Conservation (phyloP, 2,888 invertebrate species). For the Lasioglossum vierecki region DNA sequence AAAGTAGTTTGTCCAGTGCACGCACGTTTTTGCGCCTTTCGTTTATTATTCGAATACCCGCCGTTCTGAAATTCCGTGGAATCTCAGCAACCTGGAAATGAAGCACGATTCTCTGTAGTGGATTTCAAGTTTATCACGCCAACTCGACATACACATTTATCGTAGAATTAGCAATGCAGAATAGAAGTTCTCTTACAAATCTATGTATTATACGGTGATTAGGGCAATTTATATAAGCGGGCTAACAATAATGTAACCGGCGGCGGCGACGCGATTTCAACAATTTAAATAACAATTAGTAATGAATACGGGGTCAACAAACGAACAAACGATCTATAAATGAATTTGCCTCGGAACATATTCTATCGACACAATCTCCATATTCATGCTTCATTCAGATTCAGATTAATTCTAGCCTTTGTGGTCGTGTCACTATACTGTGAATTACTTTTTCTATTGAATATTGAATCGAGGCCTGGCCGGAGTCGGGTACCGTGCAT, state of each 20-base stretch:
- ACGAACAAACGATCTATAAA: constrained; percentile 9
- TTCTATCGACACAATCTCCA: constrained; percentile 13
- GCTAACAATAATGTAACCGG: not conserved
- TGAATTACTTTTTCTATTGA: constrained; percentile 13
- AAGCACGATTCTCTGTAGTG: not conserved
- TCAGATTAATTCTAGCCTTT: constrained; percentile 21
- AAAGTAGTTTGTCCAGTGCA: not conserved
- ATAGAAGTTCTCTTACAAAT: not conserved
- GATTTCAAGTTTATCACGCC: not conserved
- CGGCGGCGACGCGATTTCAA: not conserved
- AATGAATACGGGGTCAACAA: not conserved
- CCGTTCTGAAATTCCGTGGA: not conserved
- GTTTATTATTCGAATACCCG: not conserved
- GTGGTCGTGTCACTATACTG: constrained; percentile 13
- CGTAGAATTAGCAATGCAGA: not conserved
- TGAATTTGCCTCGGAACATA: constrained; percentile 21
- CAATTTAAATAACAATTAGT: constrained; percentile 7
- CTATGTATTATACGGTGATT: not conserved
- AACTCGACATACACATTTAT: not conserved
- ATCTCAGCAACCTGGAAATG: not conserved
- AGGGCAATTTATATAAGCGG: not conserved
- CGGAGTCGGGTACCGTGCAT: not conserved
- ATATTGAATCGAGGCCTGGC: not conserved
- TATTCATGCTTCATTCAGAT: constrained; percentile 10
- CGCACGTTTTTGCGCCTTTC: not conserved